Conservation (phyloP, 1,140 invertebrate genomes). For the Hetaerina americana region DNA sequence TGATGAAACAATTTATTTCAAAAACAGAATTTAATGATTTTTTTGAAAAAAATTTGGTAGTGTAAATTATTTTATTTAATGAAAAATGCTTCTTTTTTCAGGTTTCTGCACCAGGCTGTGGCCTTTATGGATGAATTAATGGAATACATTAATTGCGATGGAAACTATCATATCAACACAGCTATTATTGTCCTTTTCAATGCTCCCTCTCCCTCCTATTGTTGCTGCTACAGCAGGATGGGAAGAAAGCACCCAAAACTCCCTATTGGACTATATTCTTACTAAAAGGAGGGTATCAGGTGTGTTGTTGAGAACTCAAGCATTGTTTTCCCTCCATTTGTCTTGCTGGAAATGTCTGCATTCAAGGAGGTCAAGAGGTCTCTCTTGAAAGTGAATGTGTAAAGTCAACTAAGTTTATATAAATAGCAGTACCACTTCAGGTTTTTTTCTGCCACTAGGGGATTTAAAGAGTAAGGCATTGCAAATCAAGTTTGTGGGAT, state of each 20-base stretch:
- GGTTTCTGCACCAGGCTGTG: not conserved
- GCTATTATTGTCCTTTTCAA: not conserved
- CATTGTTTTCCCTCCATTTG: not conserved
- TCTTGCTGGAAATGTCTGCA: not conserved
- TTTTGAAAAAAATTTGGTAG: not conserved
- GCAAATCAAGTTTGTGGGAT: too few species aligned
- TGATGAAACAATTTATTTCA: too few species aligned
- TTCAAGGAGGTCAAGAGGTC: too few species aligned
- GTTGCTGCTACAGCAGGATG: not conserved
- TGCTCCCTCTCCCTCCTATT: not conserved
- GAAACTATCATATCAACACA: not conserved
- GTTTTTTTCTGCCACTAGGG: too few species aligned
- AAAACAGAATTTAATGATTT: too few species aligned
- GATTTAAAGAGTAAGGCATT: too few species aligned
- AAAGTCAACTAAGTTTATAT: too few species aligned
- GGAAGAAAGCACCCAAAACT: not conserved
- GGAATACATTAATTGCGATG: not conserved
- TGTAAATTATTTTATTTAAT: not conserved
- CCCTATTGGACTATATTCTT: not conserved
- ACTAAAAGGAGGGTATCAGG: not conserved
- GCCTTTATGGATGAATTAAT: not conserved
- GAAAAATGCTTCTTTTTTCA: not conserved
- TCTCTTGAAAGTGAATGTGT: too few species aligned
- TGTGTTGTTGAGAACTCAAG: not conserved
- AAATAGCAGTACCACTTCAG: too few species aligned